A percentile compares a stretch with the other conserved stretches of the same genome.
Evolutionary conservation across 1,140 invertebrate genomes (phyloP).

Genomic region (Antheraea mylitta): DNA sequence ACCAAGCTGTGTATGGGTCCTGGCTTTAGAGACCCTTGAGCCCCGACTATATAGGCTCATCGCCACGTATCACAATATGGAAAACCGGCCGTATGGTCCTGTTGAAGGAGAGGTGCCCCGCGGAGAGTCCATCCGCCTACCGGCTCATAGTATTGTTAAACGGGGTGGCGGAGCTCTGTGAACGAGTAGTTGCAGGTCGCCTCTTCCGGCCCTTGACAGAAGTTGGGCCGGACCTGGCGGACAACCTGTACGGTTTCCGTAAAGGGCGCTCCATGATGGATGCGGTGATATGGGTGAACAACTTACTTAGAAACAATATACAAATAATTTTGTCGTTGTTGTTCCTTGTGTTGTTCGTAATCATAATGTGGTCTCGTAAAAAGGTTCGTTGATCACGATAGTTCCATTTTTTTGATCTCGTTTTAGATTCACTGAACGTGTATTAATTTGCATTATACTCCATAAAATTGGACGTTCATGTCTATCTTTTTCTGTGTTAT

Average conservation of each 20-base stretch:
- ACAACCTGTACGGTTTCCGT: background rate
- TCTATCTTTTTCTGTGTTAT: too few relatives aligned
- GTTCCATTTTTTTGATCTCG: too few relatives aligned
- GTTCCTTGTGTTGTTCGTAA: too few relatives aligned
- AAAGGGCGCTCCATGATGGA: background rate
- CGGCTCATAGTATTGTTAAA: constrained; percentile 31
- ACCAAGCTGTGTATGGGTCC: constrained; percentile 7
- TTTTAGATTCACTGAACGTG: too few relatives aligned
- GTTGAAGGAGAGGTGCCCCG: constrained; percentile 20
- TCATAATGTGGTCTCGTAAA: too few relatives aligned
- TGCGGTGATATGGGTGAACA: background rate
- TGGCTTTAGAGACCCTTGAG: constrained; percentile 12
- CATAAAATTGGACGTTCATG: too few relatives aligned
- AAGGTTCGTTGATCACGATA: too few relatives aligned
- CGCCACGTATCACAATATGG: constrained; percentile 10
- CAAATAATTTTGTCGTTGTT: too few relatives aligned
- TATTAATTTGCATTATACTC: too few relatives aligned
- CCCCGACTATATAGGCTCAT: constrained; percentile 11
- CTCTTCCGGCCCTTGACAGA: too few relatives aligned
- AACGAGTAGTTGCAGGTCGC: constrained; percentile 15
- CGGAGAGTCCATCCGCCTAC: constrained; percentile 23
- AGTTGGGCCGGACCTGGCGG: constrained; percentile 13
- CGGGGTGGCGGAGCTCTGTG: constrained; percentile 21
- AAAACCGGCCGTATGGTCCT: constrained; percentile 25
- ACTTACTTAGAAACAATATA: too few relatives aligned